Evolutionary conservation across 2,113 vertebrate species (phyloP).

Genomic region (Brienomyrus brachyistius): DNA sequence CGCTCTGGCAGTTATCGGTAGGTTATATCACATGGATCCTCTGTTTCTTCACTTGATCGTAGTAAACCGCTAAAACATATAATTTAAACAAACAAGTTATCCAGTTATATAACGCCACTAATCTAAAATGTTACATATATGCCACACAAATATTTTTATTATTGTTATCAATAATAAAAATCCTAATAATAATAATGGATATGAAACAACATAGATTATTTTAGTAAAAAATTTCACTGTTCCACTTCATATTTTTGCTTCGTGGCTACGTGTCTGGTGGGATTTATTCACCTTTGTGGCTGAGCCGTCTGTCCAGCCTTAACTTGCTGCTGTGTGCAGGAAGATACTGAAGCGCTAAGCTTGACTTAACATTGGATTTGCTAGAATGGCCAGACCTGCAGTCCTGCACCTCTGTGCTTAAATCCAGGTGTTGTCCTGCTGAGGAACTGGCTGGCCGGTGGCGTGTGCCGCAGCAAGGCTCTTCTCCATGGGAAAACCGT

Average conservation of each 20-base stretch:
- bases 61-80: background rate
- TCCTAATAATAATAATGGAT: background rate
- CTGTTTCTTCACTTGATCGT: background rate
- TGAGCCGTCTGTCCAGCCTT: background rate
- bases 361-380: background rate
- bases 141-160: background rate
- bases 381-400: background rate
- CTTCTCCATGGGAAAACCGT: constrained; percentile 59
- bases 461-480: constrained; percentile 47
- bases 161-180: background rate
- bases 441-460: constrained; percentile 48
- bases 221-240: background rate
- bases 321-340: background rate
- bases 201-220: background rate
- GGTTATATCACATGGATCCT: constrained; percentile 14
- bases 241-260: background rate
- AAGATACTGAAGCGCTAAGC: background rate
- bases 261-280: background rate
- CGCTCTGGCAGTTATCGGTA: constrained; percentile 38
- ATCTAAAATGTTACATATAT: background rate
- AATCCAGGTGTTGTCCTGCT: constrained; percentile 40
- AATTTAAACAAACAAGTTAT: background rate
- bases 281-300: background rate
- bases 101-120: background rate
- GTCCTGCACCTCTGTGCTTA: background rate